Percentiles rank a stretch among this genome's conserved stretches.
Conservation (phyloP, 2,888 invertebrate genomes). For the Ichneumoninae sp. region DNA sequence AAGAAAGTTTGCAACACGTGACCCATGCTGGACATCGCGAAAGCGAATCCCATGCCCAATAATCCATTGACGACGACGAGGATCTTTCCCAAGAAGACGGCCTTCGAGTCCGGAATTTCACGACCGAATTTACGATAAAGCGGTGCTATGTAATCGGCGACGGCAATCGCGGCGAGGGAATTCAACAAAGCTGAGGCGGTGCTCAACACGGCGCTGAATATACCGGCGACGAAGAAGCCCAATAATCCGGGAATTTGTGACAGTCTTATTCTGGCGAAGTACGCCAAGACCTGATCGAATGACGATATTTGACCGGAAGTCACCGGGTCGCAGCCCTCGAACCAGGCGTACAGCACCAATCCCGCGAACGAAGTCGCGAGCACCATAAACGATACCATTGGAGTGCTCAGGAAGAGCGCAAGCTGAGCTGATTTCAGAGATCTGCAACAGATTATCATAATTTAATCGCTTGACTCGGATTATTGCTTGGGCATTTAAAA, state of each 20-base stretch:
- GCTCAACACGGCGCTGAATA: slow-evolving; percentile 96
- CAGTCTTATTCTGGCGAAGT: slow-evolving; percentile 90
- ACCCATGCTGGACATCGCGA: slow-evolving; percentile 75
- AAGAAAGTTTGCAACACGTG: slow-evolving; percentile 87
- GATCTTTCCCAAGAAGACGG: slow-evolving; percentile 87
- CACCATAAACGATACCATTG: slow-evolving; percentile 90
- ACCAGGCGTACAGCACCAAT: slow-evolving; percentile 92
- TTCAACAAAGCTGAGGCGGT: slow-evolving; percentile 96
- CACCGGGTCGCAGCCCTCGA: slow-evolving; percentile 93
- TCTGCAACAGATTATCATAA: slow-evolving; percentile 68
- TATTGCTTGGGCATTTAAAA: slow-evolving; percentile 14
- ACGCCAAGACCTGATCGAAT: slow-evolving; percentile 91
- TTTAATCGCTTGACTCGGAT: neutral
- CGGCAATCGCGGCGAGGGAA: slow-evolving; percentile 94
- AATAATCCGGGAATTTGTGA: slow-evolving; percentile 79
- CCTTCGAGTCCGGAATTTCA: slow-evolving; percentile 89
- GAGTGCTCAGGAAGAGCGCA: slow-evolving; percentile 92
- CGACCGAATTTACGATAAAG: slow-evolving; percentile 85
- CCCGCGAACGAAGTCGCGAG: slow-evolving; percentile 89
- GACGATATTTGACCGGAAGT: slow-evolving; percentile 87
- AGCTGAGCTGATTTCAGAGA: slow-evolving; percentile 88
- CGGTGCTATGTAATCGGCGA: slow-evolving; percentile 93
- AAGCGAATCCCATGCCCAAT: slow-evolving; percentile 74
- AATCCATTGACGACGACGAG: slow-evolving; percentile 76
- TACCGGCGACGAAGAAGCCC: slow-evolving; percentile 86